A percentile compares a stretch with the other conserved stretches of the same genome.
These are phyloP conservation scores for Lepidurus packardi DNA, from an alignment of 1,140 invertebrate species.

Conservation along the genomic window DNA sequence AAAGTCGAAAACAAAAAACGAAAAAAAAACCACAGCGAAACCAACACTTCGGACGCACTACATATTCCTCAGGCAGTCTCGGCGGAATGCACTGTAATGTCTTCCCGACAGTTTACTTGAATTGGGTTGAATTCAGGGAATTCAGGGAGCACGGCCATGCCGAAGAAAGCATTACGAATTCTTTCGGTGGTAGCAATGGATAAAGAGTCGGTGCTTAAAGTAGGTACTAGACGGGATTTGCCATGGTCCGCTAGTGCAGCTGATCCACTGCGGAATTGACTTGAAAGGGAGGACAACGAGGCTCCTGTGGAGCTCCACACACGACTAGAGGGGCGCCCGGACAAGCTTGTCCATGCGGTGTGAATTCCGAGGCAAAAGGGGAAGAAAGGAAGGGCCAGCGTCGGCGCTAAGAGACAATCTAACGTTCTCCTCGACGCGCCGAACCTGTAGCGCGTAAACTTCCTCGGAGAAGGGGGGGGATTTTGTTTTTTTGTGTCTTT, in stretches of 20 bases:
- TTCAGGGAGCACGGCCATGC: background rate
- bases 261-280: background rate
- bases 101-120: background rate
- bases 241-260: too few species aligned
- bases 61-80: background rate
- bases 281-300: background rate
- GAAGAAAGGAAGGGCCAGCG: background rate
- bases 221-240: too few species aligned
- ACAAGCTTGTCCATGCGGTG: background rate
- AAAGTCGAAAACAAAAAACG: background rate
- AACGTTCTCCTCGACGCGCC: background rate
- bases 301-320: background rate
- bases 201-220: too few species aligned
- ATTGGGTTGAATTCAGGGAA: background rate
- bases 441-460: slow-evolving; percentile 9
- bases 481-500: background rate
- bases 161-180: background rate
- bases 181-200: too few species aligned
- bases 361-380: background rate
- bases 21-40: background rate
- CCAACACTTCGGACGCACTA: background rate
- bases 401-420: background rate
- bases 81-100: background rate
- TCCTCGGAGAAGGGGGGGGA: background rate
- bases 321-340: background rate